These are phyloP conservation scores for Nesoenas mayeri DNA, from an alignment of 2,113 vertebrate species.

Conservation along the genomic window DNA sequence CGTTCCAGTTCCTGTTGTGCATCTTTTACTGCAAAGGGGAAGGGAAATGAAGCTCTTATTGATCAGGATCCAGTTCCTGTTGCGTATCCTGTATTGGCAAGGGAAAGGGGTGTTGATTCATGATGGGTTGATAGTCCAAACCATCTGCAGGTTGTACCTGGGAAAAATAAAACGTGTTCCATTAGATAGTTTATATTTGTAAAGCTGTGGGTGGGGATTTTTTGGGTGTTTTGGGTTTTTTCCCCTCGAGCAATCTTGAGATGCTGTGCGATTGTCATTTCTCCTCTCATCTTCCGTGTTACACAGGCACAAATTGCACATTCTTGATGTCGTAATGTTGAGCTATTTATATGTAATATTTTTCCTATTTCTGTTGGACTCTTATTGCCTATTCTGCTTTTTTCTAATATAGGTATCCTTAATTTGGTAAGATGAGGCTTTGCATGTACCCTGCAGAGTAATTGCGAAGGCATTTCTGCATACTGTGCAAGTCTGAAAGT, in stretches of 20 bases:
- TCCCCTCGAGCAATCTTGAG: not conserved
- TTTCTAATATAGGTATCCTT: not conserved
- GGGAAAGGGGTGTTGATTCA: conserved; percentile 17
- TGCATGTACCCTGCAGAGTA: not conserved
- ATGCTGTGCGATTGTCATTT: not conserved
- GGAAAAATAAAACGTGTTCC: not conserved
- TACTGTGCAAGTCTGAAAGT: not conserved
- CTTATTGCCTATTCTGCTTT: not conserved
- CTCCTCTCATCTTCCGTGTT: not conserved
- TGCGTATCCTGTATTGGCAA: not conserved
- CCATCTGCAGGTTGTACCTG: not conserved
- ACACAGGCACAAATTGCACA: not conserved
- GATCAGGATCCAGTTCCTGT: conserved; percentile 36
- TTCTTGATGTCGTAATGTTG: not conserved
- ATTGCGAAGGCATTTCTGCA: not conserved
- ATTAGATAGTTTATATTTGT: not conserved
- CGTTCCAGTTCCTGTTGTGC: conserved; percentile 4
- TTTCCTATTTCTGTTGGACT: not conserved
- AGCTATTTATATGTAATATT: not conserved
- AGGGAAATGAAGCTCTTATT: conserved; percentile 41
- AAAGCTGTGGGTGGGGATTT: not conserved
- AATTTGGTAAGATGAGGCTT: not conserved
- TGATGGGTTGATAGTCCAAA: conserved; percentile 1
- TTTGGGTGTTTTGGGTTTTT: no score
- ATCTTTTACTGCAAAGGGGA: not conserved